Evolutionary conservation across 2,113 vertebrate species (phyloP).

Genomic region (Dicerorhinus sumatrensis): DNA sequence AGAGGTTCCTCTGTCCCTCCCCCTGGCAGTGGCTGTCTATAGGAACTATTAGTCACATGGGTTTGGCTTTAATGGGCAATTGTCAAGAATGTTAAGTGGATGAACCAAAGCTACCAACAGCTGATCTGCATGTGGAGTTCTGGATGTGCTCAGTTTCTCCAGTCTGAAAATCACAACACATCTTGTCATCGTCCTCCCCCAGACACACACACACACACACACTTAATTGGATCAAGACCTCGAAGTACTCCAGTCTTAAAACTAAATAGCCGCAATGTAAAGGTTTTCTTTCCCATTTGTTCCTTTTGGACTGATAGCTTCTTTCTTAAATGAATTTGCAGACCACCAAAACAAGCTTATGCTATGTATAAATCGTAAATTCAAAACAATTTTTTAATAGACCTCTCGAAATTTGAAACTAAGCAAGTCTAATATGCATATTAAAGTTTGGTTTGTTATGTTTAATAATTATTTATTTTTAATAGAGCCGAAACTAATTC

Average conservation of each 20-base stretch:
- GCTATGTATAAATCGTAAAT: neutral
- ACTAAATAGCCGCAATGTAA: neutral
- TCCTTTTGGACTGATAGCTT: constrained; percentile 2
- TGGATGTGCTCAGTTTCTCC: neutral
- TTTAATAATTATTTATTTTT: constrained; percentile 45
- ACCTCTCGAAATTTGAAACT: constrained; percentile 42
- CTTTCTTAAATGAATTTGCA: constrained; percentile 62
- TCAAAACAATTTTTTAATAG: constrained; percentile 60
- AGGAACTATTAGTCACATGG: neutral
- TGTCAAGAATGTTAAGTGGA: constrained; percentile 29
- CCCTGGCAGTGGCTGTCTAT: neutral
- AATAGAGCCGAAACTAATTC: constrained; percentile 24
- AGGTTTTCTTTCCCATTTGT: constrained; percentile 2
- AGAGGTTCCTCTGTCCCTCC: neutral
- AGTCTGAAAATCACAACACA: constrained; percentile 34
- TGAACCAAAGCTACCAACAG: neutral
- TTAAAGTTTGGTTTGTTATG: neutral
- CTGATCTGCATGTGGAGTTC: neutral
- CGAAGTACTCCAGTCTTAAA: constrained; percentile 41
- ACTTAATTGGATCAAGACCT: constrained; percentile 36
- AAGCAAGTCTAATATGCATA: neutral
- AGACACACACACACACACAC: neutral
- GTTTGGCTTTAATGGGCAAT: neutral
- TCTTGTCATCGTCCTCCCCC: neutral
- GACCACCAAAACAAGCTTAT: neutral